These are phyloP conservation scores for Clepsis dumicolana DNA, from an alignment of 2,888 invertebrate species.

Conservation along the genomic window DNA sequence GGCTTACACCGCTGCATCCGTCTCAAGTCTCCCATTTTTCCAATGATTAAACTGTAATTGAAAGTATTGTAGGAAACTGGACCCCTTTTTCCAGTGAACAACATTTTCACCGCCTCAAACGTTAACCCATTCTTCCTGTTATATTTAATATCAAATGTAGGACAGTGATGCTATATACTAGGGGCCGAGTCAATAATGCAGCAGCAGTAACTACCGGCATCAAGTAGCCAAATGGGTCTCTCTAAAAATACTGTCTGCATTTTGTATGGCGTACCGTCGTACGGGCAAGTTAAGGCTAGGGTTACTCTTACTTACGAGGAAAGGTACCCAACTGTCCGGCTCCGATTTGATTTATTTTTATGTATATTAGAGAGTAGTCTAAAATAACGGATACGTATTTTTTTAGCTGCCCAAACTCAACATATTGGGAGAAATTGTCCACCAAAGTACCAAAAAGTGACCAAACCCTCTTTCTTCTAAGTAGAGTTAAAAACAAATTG, in stretches of 20 bases:
- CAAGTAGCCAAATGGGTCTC: constrained; percentile 60
- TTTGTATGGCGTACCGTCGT: constrained; percentile 51
- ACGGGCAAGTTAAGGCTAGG: constrained; percentile 5
- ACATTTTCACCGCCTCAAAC: not conserved
- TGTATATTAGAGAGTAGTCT: too few relatives aligned
- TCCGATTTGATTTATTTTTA: too few relatives aligned
- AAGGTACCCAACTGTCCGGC: too few relatives aligned
- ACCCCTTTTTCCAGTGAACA: not conserved
- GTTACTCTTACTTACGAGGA: too few relatives aligned
- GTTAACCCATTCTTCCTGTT: not conserved
- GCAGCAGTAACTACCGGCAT: constrained; percentile 59
- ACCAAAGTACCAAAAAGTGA: too few relatives aligned
- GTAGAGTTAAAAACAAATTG: too few relatives aligned
- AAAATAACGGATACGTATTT: too few relatives aligned
- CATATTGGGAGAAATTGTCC: too few relatives aligned
- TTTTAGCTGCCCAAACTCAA: too few relatives aligned
- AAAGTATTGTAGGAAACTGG: not conserved
- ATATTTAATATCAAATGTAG: constrained; percentile 32
- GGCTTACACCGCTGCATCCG: not conserved
- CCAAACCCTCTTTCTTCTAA: too few relatives aligned
- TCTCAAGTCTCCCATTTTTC: not conserved
- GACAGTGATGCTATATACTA: constrained; percentile 24
- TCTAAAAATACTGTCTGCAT: constrained; percentile 62
- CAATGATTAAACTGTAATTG: not conserved
- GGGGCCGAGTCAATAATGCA: constrained; percentile 59